Base-by-base conservation (phyloP, 2,888 invertebrate genomes). In the Blastobasis lacticolella region DNA sequence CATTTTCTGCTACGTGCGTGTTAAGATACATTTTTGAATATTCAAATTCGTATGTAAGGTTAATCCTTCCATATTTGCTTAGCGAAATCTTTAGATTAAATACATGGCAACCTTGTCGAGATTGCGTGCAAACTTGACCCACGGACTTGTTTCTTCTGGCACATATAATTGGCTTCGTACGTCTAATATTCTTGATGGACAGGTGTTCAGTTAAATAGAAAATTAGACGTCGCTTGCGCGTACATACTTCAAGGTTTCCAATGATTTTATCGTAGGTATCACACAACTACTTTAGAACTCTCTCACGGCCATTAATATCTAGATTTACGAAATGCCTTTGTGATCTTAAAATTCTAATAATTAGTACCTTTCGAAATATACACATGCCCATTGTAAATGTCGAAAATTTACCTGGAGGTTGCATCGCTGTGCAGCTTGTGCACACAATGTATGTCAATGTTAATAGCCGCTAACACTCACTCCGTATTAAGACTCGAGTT, bases 371-470 rank as follows among this genome's bases (percentile, higher is more conserved):
- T 68, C 64, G 70, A 63, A 75, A 73, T 62, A 63, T 64, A 59
- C 59, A 62, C 62, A 62, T 57, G 55, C 63, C 67, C 65, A 71
- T 75, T 70, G 66, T 70, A 66, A 72, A 67, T 69, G 64, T 63
- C 67, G 64, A 71, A 72, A 77, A 76, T 77, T 75, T 75, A 66
- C 62, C 59, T 72, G 73, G 67, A 71, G 71, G 50, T 74, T 73
- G 70, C 67, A 62, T 50, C 50, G 47, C 48, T 64, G 23, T 23
- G 23, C 23, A 23, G 23, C 23, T 23, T 23, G 23, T 23, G 23
- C 23, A 23, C 23, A 23, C 23, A 23, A 82, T 81, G 78, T 83
- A 63, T 82, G 85, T 85, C 85, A 85, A 82, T 85, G 85, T 73
- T 84, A 80, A 78, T 75, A 73, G 67, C 60, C 52, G 66, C 72